Base-by-base conservation (phyloP, 35 echinoderm and acorn worm genomes). In the Apostichopus parvimensis region DNA sequence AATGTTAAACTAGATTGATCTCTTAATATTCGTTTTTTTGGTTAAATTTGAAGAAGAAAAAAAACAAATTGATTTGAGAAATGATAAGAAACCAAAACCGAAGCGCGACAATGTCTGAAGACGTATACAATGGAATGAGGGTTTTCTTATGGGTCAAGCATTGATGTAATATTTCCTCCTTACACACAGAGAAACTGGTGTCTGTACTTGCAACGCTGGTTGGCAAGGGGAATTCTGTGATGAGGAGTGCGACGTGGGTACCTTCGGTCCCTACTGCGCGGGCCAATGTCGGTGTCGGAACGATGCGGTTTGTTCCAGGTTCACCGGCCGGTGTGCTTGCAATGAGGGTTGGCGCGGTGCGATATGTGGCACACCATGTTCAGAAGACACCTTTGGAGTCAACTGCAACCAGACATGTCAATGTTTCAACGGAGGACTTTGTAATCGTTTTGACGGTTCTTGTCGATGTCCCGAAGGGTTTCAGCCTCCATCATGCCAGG, bases 261-360 rank as follows among this genome's bases (percentile, higher is more conserved):
- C 55, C 15, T 94, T 92, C 80, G 94, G 97, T 77, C 87, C 83
- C 17, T 66, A 95, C 6, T 98, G 96, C 79, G 53, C 54, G 17
- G 53, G 79, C 2, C 56, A 90, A 68, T 98, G 96, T 57, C 80
- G 75, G 21, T 98, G 96, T 94, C 56, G 13, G 5, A 95, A 95
- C 58, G 57, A 77, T 15, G 95, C 78, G 28, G 1, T 72, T 21
- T 99, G 97, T 87, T 57, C 93, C 20, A 84, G 78, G 2, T 78
- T 93, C 5, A 82, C 91, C 55, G 97, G 97, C 10, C 24, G 76
- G 14, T 99, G 97, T 80, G 24, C 68, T 12, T 99, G 97, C 78
- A 10, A 65, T 26, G 93, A 95, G 18, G 97, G 97, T 17, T 96
- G 88, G 91, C 87, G 34, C 6, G 97, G 97, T 25, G 52, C 26